Evolutionary conservation across 2,888 invertebrate genomes (phyloP).

Genomic region (Drosophila seclusa): DNA sequence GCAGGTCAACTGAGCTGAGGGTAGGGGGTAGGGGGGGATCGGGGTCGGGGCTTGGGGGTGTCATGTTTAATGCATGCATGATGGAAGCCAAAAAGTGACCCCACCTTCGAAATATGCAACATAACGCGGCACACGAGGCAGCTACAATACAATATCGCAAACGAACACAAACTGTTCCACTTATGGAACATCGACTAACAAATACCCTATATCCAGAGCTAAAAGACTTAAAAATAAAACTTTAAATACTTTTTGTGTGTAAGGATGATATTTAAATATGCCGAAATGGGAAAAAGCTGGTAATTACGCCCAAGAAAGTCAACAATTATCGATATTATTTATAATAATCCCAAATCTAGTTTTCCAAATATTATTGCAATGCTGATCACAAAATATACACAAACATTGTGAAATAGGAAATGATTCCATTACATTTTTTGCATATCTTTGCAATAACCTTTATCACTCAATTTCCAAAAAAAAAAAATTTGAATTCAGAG

Average conservation of each 20-base stretch:
- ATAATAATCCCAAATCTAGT: not conserved
- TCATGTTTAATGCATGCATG: constrained; percentile 74
- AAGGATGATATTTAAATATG: not conserved
- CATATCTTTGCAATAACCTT: not conserved
- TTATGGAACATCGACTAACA: not conserved
- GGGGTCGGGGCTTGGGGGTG: constrained; percentile 6
- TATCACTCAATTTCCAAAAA: not conserved
- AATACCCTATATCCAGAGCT: not conserved
- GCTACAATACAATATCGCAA: constrained; percentile 9
- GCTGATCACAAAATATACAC: not conserved
- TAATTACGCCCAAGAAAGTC: not conserved
- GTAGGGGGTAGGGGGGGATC: not conserved
- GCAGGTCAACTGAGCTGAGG: constrained; percentile 17
- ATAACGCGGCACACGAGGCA: constrained; percentile 32
- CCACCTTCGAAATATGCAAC: constrained; percentile 38
- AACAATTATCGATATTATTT: not conserved
- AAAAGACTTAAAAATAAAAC: not conserved
- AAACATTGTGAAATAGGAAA: not conserved
- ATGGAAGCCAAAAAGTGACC: constrained; percentile 63
- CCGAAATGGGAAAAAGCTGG: not conserved
- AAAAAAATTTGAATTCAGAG: not conserved
- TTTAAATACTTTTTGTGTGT: not conserved
- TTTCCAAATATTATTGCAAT: not conserved
- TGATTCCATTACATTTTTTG: not conserved
- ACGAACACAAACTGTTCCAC: not conserved